These are phyloP conservation scores for Zosterops lateralis DNA, from an alignment of 2,113 vertebrate genomes.

Conservation along the genomic window DNA sequence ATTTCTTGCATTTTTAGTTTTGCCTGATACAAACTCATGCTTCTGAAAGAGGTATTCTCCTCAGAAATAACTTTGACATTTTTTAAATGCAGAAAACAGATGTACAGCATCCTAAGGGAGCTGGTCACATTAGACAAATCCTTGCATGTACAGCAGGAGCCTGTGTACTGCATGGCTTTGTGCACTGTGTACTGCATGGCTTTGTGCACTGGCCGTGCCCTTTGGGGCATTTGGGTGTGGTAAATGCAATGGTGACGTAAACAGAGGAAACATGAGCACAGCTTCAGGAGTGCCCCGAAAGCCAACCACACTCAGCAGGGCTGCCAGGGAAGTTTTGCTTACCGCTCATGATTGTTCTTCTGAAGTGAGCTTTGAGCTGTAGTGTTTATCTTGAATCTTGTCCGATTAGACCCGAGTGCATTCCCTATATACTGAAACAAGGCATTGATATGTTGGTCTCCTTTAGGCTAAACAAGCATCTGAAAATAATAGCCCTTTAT, in stretches of 20 bases:
- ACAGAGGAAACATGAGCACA: not conserved
- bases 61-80: not conserved
- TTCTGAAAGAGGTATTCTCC: not conserved
- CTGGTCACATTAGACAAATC: not conserved
- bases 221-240: not conserved
- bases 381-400: not conserved
- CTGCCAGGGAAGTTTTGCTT: not conserved
- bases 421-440: not conserved
- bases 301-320: not conserved
- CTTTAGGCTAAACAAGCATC: not conserved
- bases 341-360: not conserved
- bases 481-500: conserved; percentile 15
- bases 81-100: not conserved
- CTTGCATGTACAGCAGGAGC: not conserved
- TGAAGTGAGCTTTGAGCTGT: not conserved
- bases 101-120: not conserved
- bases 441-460: not conserved
- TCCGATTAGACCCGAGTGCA: not conserved
- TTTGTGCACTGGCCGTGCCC: not conserved
- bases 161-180: not conserved
- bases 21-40: not conserved
- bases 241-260: not conserved
- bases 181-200: not conserved
- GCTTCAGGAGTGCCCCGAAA: not conserved
- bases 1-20: not conserved